Evolutionary conservation across 2,113 vertebrate genomes (phyloP).

Genomic region (Alligator sinensis): DNA sequence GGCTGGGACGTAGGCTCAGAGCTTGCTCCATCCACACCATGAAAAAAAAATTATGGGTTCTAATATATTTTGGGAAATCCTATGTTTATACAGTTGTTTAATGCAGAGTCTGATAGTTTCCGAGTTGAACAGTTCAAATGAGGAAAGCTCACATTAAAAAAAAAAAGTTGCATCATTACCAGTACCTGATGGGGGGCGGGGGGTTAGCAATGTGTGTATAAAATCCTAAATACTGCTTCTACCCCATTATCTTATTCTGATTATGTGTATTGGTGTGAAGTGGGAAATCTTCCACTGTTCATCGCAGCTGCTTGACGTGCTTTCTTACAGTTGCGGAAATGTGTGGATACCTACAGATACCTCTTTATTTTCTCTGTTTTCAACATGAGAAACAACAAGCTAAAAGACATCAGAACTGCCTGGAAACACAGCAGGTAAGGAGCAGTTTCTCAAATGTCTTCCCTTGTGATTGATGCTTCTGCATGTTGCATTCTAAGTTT

Average conservation of each 20-base stretch:
- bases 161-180: not conserved
- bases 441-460: not conserved
- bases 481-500: not conserved
- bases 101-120: not conserved
- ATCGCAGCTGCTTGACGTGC: not conserved
- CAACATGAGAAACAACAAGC: slow-evolving; percentile 96
- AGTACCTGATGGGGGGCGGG: not conserved
- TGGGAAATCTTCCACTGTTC: not conserved
- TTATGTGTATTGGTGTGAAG: not conserved
- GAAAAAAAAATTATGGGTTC: no score
- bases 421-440: slow-evolving; percentile 98
- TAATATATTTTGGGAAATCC: not conserved
- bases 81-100: not conserved
- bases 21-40: no score
- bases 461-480: not conserved
- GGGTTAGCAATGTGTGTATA: not conserved
- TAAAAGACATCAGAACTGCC: slow-evolving; percentile 92
- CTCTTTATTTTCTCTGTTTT: slow-evolving; percentile 94
- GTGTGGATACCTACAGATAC: slow-evolving; percentile 93
- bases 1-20: no score
- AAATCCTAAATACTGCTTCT: not conserved
- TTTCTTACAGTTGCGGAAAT: slow-evolving; percentile 88
- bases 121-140: not conserved
- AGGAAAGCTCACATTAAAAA: not conserved
- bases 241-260: not conserved